These are phyloP conservation scores for Intellagama lesueurii DNA, from an alignment of 2,797 vertebrate species.

Conservation along the genomic window DNA sequence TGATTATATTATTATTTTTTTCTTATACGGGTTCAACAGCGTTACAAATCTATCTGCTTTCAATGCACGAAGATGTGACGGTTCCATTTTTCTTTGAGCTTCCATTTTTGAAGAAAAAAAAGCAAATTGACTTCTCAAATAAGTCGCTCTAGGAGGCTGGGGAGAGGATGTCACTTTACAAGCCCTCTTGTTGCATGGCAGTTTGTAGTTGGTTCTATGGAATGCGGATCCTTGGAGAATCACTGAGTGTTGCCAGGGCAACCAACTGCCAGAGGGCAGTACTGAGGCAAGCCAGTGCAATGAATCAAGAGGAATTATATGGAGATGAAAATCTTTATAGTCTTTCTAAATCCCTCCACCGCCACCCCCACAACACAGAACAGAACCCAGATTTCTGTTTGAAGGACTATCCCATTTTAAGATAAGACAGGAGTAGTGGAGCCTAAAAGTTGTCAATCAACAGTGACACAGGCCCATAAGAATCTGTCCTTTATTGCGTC, in stretches of 20 bases:
- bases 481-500: no score
- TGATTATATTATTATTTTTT: neutral
- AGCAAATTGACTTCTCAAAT: conserved; percentile 1
- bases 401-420: neutral
- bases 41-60: neutral
- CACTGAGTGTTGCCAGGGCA: neutral
- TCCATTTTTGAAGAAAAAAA: neutral
- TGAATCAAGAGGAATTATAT: neutral
- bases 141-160: neutral
- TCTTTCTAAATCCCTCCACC: neutral
- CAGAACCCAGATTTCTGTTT: neutral
- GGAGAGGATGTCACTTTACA: neutral
- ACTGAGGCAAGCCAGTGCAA: neutral
- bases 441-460: no score
- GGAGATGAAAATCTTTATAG: neutral
- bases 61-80: neutral
- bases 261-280: neutral
- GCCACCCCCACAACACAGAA: no score
- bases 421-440: no score
- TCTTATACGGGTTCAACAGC: neutral
- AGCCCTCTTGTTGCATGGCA: neutral
- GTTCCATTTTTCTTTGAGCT: neutral
- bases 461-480: no score
- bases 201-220: neutral
- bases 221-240: neutral